phyloP scores from a whole-genome alignment of 1,140 invertebrate genomes.

The Pseudomyrmex concolor region DNA sequence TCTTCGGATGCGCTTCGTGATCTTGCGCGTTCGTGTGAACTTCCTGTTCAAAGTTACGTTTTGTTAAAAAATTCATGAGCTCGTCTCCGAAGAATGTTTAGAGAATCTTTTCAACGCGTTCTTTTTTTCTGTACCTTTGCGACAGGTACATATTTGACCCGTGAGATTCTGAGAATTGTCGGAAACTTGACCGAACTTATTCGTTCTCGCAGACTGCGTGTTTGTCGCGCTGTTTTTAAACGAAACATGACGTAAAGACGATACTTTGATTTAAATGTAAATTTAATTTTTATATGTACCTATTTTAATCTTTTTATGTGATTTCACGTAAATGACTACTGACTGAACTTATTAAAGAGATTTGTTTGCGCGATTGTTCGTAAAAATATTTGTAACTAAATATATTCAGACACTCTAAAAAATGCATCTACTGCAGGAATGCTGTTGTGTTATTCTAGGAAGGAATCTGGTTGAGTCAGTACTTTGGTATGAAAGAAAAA shows the following conservation, averaged over 20 bases:
- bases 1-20: not conserved
- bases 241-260: not conserved
- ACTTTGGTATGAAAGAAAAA: constrained; percentile 54
- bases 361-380: not conserved
- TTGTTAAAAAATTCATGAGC: constrained; percentile 2
- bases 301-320: not conserved
- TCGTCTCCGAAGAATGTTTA: not conserved
- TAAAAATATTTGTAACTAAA: not conserved
- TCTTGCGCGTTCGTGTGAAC: constrained; percentile 5
- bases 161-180: not conserved
- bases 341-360: not conserved
- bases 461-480: constrained; percentile 53
- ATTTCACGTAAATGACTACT: not conserved
- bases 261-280: not conserved
- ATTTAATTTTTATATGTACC: not conserved
- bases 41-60: constrained; percentile 31
- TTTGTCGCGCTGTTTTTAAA: not conserved
- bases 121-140: constrained; percentile 6
- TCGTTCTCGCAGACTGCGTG: not conserved
- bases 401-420: not conserved
- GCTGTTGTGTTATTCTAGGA: constrained; percentile 14
- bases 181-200: not conserved
- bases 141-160: constrained; percentile 28
- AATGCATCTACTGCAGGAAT: constrained; percentile 8
- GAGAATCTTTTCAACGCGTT: not conserved